Percentiles rank a stretch among this genome's conserved stretches.
Evolutionary conservation across 2,888 invertebrate species (phyloP).

Genomic region (Ctena decussata): DNA sequence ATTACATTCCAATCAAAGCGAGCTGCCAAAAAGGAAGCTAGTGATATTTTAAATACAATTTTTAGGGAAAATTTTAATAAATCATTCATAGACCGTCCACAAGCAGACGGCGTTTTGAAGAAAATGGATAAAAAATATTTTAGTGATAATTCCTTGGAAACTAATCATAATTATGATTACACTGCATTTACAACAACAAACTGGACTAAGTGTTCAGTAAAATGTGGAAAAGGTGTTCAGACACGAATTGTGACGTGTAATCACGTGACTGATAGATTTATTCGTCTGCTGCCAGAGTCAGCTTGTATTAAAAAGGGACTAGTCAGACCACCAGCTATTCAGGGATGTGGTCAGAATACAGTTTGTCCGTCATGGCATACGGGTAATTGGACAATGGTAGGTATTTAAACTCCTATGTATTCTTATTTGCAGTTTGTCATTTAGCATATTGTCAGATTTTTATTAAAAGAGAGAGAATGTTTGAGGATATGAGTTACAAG

Average conservation of each 20-base stretch:
- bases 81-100: slow-evolving; percentile 67
- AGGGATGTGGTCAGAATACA: slow-evolving; percentile 68
- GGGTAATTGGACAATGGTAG: slow-evolving; percentile 77
- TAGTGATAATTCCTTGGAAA: slow-evolving; percentile 35
- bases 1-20: slow-evolving; percentile 75
- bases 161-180: slow-evolving; percentile 46
- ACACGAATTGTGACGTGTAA: slow-evolving; percentile 90
- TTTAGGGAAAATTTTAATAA: slow-evolving; percentile 57
- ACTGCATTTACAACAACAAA: slow-evolving; percentile 87
- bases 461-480: too few species aligned
- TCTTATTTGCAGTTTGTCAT: too few species aligned
- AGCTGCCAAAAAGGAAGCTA: slow-evolving; percentile 68
- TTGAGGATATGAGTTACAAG: too few species aligned
- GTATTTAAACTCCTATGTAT: neutral
- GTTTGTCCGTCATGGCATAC: slow-evolving; percentile 75
- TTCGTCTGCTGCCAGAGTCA: slow-evolving; percentile 88
- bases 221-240: slow-evolving; percentile 93
- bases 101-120: slow-evolving; percentile 62
- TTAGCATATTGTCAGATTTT: too few species aligned
- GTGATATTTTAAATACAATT: slow-evolving; percentile 66
- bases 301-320: slow-evolving; percentile 70
- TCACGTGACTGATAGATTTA: slow-evolving; percentile 90
- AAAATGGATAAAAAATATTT: slow-evolving; percentile 57
- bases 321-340: slow-evolving; percentile 65
- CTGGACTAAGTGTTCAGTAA: slow-evolving; percentile 95